phyloP scores from a whole-genome alignment of 1,140 invertebrate species.

The Dinoponera quadriceps region DNA sequence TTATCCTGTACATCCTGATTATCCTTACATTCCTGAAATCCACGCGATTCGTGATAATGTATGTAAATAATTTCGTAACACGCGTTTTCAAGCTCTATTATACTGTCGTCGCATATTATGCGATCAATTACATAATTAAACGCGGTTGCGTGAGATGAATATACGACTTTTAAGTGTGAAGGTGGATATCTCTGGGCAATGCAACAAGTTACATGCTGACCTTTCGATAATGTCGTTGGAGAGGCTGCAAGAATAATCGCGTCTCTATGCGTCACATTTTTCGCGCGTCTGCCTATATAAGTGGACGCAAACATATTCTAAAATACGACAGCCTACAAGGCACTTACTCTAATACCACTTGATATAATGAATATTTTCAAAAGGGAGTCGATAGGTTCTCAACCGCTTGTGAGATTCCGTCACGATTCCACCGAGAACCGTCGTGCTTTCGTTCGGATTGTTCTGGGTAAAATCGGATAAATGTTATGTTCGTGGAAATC shows the following conservation, averaged over 20 bases:
- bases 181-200: slow-evolving; percentile 20
- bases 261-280: slow-evolving; percentile 4
- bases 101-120: slow-evolving; percentile 1
- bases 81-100: background rate
- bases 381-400: background rate
- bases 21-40: background rate
- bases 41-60: background rate
- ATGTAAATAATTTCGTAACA: background rate
- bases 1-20: background rate
- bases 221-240: slow-evolving; percentile 73
- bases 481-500: background rate
- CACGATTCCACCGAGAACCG: background rate
- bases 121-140: slow-evolving; percentile 44
- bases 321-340: background rate
- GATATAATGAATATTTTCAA: background rate
- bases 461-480: background rate
- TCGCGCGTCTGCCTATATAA: background rate
- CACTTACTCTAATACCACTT: too few species aligned
- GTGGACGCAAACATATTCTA: background rate
- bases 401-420: background rate
- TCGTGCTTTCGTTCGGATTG: background rate
- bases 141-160: slow-evolving; percentile 24
- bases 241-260: slow-evolving; percentile 46
- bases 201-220: slow-evolving; percentile 53
- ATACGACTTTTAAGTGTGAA: slow-evolving; percentile 59